Percentiles rank a stretch among this genome's conserved stretches.
These are phyloP conservation scores for Hestina assimilis DNA, from an alignment of 1,140 invertebrate genomes.

Conservation along the genomic window DNA sequence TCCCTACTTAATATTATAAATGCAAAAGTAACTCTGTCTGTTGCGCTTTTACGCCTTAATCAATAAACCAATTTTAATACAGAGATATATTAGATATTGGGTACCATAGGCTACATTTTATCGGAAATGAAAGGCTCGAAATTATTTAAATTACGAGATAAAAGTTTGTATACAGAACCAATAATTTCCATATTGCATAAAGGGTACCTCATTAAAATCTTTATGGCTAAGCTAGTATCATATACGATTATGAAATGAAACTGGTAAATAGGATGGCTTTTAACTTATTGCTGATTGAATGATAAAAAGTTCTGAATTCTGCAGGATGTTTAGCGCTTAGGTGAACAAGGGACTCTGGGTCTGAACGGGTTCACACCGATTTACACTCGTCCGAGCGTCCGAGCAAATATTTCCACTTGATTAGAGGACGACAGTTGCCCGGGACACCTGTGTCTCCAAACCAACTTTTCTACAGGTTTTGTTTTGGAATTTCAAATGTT, in stretches of 20 bases:
- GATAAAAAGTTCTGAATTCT: constrained; percentile 43
- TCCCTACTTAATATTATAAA: no score
- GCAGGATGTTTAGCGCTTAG: constrained; percentile 37
- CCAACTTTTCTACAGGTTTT: constrained; percentile 57
- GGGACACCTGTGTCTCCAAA: constrained; percentile 59
- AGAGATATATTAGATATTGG: no score
- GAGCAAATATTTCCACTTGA: constrained; percentile 71
- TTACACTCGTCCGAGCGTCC: constrained; percentile 40
- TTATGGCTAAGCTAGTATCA: neutral
- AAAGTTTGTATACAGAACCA: no score
- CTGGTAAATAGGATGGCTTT: constrained; percentile 18
- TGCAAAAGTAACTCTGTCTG: no score
- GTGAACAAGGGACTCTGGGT: constrained; percentile 32
- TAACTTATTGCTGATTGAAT: constrained; percentile 15
- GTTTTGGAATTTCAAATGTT: constrained; percentile 52
- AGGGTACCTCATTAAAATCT: neutral
- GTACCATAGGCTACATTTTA: no score
- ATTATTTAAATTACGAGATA: no score
- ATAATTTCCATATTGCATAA: no score
- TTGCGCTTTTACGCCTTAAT: no score
- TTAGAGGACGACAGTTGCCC: constrained; percentile 55
- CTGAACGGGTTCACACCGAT: constrained; percentile 33
- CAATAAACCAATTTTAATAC: no score
- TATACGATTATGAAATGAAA: constrained; percentile 12
- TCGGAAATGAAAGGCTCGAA: no score